These are phyloP conservation scores for Tetramorium alpestre DNA, from an alignment of 1,140 invertebrate genomes.

Conservation along the genomic window DNA sequence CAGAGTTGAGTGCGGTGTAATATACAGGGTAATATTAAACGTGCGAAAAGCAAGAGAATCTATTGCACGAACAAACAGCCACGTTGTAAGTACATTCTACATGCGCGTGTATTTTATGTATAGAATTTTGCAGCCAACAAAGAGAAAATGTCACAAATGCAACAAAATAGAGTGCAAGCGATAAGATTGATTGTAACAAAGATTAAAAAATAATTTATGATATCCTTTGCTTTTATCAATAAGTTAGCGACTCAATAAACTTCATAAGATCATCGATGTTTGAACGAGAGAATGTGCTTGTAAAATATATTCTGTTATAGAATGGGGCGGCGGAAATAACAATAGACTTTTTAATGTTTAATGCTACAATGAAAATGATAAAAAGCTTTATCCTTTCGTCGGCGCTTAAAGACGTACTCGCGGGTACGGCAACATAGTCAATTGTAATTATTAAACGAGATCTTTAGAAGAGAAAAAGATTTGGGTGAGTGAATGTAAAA, in stretches of 20 bases:
- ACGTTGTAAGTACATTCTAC: neutral
- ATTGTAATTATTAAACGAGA: constrained; percentile 35
- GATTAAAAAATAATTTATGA: neutral
- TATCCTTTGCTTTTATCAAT: neutral
- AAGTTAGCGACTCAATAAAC: neutral
- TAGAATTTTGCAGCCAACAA: neutral
- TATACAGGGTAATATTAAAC: constrained; percentile 24
- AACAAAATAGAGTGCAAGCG: neutral
- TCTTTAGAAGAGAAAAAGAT: neutral
- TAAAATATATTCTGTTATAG: constrained; percentile 2
- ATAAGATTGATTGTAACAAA: constrained; percentile 23
- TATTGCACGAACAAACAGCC: neutral
- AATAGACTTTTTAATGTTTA: neutral
- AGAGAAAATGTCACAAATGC: neutral
- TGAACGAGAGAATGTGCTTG: neutral
- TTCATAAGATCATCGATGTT: neutral
- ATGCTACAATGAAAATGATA: neutral
- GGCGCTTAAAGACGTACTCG: neutral
- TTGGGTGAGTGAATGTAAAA: neutral
- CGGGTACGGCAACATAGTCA: constrained; percentile 25
- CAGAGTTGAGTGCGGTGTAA: neutral
- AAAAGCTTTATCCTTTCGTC: constrained; percentile 1
- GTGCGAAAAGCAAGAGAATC: neutral
- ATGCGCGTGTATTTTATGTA: neutral
- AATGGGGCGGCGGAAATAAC: neutral